These are phyloP conservation scores for Thunnus maccoyii DNA, from an alignment of 2,113 vertebrate genomes.

Conservation along the genomic window DNA sequence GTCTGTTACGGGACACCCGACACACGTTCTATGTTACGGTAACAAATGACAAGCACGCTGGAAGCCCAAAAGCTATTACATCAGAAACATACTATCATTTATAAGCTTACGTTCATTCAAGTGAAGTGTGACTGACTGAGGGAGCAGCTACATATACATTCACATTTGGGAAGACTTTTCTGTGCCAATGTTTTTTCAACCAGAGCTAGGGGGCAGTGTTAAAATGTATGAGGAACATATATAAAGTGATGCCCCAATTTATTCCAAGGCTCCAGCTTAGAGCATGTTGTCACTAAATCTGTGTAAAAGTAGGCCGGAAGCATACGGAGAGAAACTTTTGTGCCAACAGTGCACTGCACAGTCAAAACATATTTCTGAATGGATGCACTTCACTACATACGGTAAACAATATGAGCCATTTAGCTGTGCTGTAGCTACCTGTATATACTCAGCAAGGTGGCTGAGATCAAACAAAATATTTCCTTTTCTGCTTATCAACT, in stretches of 20 bases:
- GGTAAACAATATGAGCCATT: neutral
- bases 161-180: too few species aligned
- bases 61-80: neutral
- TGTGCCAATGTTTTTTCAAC: too few species aligned
- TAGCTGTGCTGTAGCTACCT: neutral
- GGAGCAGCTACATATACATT: neutral
- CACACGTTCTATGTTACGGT: constrained; percentile 51
- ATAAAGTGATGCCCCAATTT: neutral
- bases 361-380: constrained; percentile 11
- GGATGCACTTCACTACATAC: neutral
- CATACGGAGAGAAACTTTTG: neutral
- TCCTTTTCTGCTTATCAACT: neutral
- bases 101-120: neutral
- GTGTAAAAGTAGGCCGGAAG: neutral
- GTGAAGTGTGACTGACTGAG: constrained; percentile 1
- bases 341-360: neutral
- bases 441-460: neutral
- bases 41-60: constrained; percentile 29
- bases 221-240: neutral
- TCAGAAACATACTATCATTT: constrained; percentile 4
- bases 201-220: neutral
- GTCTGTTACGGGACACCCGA: constrained; percentile 41
- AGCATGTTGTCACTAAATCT: neutral
- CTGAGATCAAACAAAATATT: neutral
- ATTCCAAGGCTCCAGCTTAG: neutral